Conservation (phyloP, 2,888 invertebrate genomes). For the Saturnia japonica region DNA sequence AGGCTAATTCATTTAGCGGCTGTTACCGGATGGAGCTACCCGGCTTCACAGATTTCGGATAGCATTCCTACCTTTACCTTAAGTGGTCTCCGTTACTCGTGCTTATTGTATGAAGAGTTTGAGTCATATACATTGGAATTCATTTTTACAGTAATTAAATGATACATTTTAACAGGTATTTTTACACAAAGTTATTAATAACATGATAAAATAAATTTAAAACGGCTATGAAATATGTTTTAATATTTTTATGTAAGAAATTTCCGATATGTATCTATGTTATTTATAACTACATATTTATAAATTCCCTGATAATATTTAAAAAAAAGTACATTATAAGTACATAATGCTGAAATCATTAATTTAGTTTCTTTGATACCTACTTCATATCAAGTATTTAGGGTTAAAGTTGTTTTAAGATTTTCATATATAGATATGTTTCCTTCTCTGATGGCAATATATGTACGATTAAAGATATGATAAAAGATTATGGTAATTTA, state of each 20-base stretch:
- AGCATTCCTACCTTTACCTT: constrained; percentile 21
- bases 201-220: too few relatives aligned
- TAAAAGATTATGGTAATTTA: background rate
- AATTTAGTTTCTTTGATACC: background rate
- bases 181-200: too few relatives aligned
- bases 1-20: constrained; percentile 77
- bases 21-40: constrained; percentile 48
- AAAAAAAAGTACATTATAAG: background rate
- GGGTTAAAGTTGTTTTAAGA: background rate
- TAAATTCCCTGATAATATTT: background rate
- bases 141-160: background rate
- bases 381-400: background rate
- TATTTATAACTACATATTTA: background rate
- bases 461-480: background rate
- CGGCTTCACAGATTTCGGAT: constrained; percentile 37
- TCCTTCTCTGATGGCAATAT: background rate
- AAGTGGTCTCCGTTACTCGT: constrained; percentile 6
- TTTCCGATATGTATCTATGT: background rate
- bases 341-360: background rate
- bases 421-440: background rate
- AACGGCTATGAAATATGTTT: too few relatives aligned
- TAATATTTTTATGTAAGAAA: too few relatives aligned
- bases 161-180: background rate
- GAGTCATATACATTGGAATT: background rate
- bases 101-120: background rate